These are phyloP conservation scores for Actenoides lindsayi DNA, from an alignment of 2,113 vertebrate species.

Conservation along the genomic window DNA sequence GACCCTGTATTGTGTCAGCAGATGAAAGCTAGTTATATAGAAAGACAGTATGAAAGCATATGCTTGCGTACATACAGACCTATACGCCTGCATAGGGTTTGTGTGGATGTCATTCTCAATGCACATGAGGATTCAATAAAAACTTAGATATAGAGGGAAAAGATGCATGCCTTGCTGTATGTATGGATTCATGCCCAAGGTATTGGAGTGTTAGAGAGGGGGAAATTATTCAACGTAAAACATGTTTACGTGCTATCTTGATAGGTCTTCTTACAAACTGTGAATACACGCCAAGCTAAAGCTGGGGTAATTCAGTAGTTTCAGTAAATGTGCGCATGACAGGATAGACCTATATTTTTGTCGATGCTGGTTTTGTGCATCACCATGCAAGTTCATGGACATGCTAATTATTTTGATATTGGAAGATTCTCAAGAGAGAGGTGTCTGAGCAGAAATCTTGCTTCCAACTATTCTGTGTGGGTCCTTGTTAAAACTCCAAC, in stretches of 20 bases:
- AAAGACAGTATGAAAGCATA: background rate
- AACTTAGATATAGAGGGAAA: background rate
- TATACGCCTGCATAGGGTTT: fast-evolving
- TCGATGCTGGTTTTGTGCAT: background rate
- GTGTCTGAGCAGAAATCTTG: background rate
- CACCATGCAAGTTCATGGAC: background rate
- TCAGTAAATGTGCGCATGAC: background rate
- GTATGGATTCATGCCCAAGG: background rate
- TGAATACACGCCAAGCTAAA: background rate
- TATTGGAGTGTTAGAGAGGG: background rate
- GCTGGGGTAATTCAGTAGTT: background rate
- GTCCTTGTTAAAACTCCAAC: background rate
- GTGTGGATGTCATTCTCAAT: background rate
- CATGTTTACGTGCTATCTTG: fast-evolving
- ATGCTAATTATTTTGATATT: background rate
- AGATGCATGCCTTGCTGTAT: fast-evolving
- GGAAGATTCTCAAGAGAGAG: background rate
- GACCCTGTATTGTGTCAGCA: background rate
- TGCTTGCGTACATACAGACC: fast-evolving
- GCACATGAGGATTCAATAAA: fast-evolving
- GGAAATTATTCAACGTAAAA: background rate
- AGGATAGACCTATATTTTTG: background rate
- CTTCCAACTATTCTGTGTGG: background rate
- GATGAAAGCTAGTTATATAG: background rate
- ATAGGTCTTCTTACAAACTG: background rate